Evolutionary conservation across 2,888 invertebrate species (phyloP), one percentile per base, ranked within the genome.

Genomic region (Tetragnatha montana): DNA sequence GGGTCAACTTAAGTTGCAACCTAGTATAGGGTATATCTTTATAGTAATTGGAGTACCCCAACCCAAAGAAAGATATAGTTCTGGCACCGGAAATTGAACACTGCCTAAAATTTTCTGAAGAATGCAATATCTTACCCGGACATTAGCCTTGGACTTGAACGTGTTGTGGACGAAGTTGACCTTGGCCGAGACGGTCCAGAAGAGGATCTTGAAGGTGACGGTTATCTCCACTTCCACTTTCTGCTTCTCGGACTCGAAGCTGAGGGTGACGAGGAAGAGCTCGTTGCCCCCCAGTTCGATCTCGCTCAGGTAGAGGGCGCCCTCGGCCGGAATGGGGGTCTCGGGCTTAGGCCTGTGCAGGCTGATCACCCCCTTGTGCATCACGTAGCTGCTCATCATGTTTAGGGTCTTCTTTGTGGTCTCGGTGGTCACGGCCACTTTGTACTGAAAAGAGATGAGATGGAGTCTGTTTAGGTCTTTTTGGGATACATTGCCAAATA

Each of bases 191-290:
- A 91, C 85, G 14, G 91, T 75, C 47, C 87, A 85, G 74, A 91
- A 91, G 0, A 91, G 81, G n/a, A 91, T 90, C 71, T 90, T 91
- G 60, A 91, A 76, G 6, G 84, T 91, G n/a, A 90, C 69, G 0
- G 88, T 68, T 0, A 75, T 71, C 80, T 90, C 84, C 10, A 91
- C 91, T 19, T 91, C 90, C 1, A 79, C 71, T 75, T 86, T 89
- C 49, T 84, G 82, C 49, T 76, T 50, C 74, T 89, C 88, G 12
- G 71, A 75, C 51, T 91, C 82, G 35, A 91, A 91, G 21, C 90
- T 90, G 47, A 91, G 75, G 0, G 90, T 86, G 10, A 91, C 91
- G 1, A 90, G 69, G 7, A 91, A 22, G 2, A 83, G 14, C 69
- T 91, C 91, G 19, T 88, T 76, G 6, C 90, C 89, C 8, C 91